These are phyloP conservation scores for Lasioglossum morio DNA, from an alignment of 2,888 invertebrate genomes.

Conservation along the genomic window DNA sequence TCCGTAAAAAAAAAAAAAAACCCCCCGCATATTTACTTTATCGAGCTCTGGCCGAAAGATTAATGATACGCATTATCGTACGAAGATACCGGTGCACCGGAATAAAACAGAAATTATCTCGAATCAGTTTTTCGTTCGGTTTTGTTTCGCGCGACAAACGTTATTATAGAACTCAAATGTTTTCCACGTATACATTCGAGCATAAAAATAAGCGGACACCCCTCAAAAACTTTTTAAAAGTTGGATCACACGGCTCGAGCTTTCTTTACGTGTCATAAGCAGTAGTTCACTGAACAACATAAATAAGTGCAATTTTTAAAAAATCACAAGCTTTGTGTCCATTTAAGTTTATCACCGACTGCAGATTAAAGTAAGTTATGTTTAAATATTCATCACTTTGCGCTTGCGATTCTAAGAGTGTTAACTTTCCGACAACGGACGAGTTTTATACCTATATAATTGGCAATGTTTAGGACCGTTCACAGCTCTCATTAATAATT, in stretches of 20 bases:
- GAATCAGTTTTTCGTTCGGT: background rate
- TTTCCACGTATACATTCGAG: background rate
- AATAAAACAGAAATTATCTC: background rate
- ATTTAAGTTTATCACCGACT: background rate
- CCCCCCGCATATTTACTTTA: background rate
- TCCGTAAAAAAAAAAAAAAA: background rate
- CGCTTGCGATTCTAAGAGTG: too few species aligned
- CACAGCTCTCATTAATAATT: too few species aligned
- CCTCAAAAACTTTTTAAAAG: background rate
- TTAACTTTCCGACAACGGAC: too few species aligned
- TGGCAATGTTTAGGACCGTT: too few species aligned
- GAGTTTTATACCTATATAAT: too few species aligned
- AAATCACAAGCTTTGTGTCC: background rate
- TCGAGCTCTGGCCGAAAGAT: background rate
- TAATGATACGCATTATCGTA: background rate
- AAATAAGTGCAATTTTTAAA: background rate
- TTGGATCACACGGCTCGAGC: background rate
- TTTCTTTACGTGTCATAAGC: too few species aligned
- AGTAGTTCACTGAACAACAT: background rate
- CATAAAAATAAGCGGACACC: background rate
- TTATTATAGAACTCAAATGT: background rate
- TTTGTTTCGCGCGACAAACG: background rate
- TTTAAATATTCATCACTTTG: background rate
- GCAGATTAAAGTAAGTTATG: background rate
- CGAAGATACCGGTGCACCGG: background rate